Conservation (phyloP, 2,797 vertebrate genomes). For the Bradypodion ventrale region DNA sequence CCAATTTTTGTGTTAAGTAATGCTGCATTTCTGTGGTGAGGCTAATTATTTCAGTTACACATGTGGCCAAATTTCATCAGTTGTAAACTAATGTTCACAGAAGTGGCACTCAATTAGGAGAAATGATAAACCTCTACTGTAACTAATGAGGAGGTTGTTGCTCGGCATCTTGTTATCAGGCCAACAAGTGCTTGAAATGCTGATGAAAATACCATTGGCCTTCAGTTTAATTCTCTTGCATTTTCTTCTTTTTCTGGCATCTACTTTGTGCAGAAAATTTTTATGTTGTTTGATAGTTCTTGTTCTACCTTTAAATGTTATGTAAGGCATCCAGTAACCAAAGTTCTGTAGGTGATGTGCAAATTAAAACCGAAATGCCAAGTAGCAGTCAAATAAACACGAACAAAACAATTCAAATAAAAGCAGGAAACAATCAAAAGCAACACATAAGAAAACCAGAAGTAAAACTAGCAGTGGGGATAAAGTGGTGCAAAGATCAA, state of each 20-base stretch:
- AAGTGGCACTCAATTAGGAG: neutral
- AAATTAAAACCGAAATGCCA: neutral
- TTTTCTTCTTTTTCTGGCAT: neutral
- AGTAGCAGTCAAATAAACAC: neutral
- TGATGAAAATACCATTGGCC: neutral
- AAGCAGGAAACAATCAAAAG: neutral
- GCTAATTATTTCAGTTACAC: neutral
- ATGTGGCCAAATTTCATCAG: neutral
- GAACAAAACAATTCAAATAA: neutral
- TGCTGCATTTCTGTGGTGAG: fast-evolving
- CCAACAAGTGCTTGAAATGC: neutral
- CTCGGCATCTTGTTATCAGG: neutral
- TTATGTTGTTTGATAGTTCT: slow-evolving; percentile 26
- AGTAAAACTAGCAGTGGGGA: neutral
- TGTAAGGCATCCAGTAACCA: neutral
- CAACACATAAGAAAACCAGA: neutral
- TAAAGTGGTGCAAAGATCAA: neutral
- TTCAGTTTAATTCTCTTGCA: neutral
- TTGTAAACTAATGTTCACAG: neutral
- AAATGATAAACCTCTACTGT: neutral
- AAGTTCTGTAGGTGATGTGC: neutral
- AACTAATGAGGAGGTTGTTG: neutral
- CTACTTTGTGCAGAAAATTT: neutral
- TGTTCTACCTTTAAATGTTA: neutral
- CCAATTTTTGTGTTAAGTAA: neutral